Conservation (phyloP, 2,888 invertebrate species). For the Phlogophora meticulosa region DNA sequence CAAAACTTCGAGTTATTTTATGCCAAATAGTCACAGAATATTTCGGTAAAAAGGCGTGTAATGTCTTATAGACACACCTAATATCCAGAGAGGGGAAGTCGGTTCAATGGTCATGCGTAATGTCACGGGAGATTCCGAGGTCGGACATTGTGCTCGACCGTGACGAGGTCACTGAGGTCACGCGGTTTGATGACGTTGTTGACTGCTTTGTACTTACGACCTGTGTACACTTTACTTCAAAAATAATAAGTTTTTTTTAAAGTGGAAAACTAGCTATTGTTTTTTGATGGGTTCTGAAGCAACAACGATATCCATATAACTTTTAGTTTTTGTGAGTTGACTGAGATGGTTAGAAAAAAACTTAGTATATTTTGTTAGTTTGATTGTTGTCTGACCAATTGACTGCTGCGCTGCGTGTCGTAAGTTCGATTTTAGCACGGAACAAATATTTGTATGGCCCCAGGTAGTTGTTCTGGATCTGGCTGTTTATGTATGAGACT, state of each 20-base stretch:
- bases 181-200: constrained; percentile 35
- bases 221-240: neutral
- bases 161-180: constrained; percentile 62
- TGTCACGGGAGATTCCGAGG: constrained; percentile 56
- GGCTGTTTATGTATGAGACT: too few relatives aligned
- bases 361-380: too few relatives aligned
- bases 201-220: neutral
- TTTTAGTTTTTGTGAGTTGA: neutral
- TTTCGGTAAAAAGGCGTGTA: constrained; percentile 24
- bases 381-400: too few relatives aligned
- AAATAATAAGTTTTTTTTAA: neutral
- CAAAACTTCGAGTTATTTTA: constrained; percentile 19
- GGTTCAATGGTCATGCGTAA: constrained; percentile 52
- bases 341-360: too few relatives aligned
- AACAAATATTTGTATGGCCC: too few relatives aligned
- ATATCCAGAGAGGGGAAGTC: constrained; percentile 53
- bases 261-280: neutral
- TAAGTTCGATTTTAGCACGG: too few relatives aligned
- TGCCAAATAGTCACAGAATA: constrained; percentile 4
- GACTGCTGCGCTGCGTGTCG: too few relatives aligned
- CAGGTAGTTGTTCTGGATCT: too few relatives aligned
- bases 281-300: neutral
- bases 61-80: constrained; percentile 31
- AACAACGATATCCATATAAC: neutral
- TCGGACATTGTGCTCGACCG: constrained; percentile 50